Base-by-base conservation (phyloP, 2,113 vertebrate genomes). In the Columba janthina region DNA sequence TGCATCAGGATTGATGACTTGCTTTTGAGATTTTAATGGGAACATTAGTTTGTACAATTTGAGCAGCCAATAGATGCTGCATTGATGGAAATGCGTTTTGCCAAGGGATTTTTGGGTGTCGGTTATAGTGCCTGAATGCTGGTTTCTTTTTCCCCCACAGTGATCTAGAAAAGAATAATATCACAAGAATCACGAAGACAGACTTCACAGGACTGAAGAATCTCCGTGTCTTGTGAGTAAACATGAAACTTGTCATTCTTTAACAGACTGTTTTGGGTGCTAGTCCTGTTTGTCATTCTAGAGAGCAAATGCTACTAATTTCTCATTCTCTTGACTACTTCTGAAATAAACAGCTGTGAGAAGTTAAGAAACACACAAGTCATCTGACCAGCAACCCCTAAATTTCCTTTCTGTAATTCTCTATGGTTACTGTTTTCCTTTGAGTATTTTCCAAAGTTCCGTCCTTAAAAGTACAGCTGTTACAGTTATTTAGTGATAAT, bases 101-200 rank as follows among this genome's bases (percentile, higher is more conserved):
- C 24, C 71, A 6, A 61, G 5, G 1, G 15, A 24, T 15, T 53
- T 73, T 34, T 71, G 38, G 13, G 16, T 61, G 22, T 90, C 29
- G n/a, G 14, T 36, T 95, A 6, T 3, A 6, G 17, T 69, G 31
- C 66, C 83, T 96, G 46, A 95, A 67, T 70, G 9, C 28, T 79
- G 48, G 12, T 62, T 94, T 82, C 83, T 79, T 65, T 38, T 96
- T 97, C 15, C 8, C 56, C 26, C 95, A 60, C 95, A 99, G 99
- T 97, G 99, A 99, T 96, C 97, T 99, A 96, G 99, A 99, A 97
- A 98, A 98, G 98, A 99, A 99, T 91, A 99, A 99, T 91, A 99
- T 99, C 97, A 99, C 99, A 78, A 98, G 99, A 92, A 99, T 99
- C 97, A 99, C 99, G 6, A 99, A 99, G 97, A 99, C 97, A 15